phyloP scores from a whole-genome alignment of 2,113 vertebrate species.

The Sula dactylatra region DNA sequence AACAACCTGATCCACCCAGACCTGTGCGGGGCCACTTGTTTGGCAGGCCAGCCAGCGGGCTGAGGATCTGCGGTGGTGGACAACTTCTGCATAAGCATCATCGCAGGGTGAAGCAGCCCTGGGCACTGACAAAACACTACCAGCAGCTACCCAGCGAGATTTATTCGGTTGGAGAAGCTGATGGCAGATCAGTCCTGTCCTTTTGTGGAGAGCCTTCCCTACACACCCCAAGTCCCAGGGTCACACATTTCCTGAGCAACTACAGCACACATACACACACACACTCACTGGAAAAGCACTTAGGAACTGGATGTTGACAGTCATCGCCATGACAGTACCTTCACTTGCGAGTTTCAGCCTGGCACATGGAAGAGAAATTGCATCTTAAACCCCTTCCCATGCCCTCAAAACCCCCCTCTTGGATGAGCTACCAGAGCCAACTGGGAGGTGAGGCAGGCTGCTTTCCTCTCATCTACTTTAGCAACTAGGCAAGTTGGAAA shows the following conservation, averaged over 20 bases:
- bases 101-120: not conserved
- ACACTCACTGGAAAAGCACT: not conserved
- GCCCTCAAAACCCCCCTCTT: not conserved
- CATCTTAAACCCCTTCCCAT: not conserved
- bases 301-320: not conserved
- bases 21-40: rapidly evolving
- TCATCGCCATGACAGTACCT: not conserved
- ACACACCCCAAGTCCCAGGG: not conserved
- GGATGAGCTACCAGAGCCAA: not conserved
- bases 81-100: not conserved
- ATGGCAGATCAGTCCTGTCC: not conserved
- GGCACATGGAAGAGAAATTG: not conserved
- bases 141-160: not conserved
- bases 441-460: not conserved
- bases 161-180: not conserved
- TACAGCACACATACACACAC: not conserved
- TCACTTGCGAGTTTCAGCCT: not conserved
- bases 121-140: not conserved
- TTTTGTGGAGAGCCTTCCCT: rapidly evolving
- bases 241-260: not conserved
- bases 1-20: not conserved
- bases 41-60: not conserved
- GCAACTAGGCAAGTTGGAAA: not conserved
- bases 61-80: not conserved
- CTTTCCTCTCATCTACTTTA: not conserved